Evolutionary conservation across 1,140 invertebrate species (phyloP).

Genomic region (Zaprionus lachaisei): DNA sequence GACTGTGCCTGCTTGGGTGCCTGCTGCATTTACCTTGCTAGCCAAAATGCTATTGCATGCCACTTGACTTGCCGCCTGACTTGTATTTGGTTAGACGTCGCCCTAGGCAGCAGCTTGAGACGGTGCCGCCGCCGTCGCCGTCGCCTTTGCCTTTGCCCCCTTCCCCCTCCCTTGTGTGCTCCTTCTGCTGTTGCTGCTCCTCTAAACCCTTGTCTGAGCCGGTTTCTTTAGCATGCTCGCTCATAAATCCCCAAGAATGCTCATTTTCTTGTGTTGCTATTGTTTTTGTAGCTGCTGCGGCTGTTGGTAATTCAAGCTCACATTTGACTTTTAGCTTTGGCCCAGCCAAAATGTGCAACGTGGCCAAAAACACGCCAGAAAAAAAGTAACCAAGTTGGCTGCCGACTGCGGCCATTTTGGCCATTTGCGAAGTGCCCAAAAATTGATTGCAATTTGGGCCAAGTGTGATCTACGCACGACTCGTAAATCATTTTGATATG

Average conservation of each 20-base stretch:
- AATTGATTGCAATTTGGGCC: constrained; percentile 54
- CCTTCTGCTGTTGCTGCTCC: background rate
- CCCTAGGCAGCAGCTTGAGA: constrained; percentile 62
- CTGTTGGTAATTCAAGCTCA: constrained; percentile 76
- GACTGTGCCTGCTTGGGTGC: background rate
- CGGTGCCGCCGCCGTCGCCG: background rate
- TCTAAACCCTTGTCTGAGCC: constrained; percentile 43
- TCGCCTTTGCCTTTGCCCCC: background rate
- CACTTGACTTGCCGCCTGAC: constrained; percentile 79
- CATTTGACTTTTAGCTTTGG: constrained; percentile 81
- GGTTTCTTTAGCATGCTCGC: constrained; percentile 68
- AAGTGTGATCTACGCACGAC: constrained; percentile 49
- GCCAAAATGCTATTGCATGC: constrained; percentile 68
- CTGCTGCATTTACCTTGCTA: constrained; percentile 65
- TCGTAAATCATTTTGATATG: constrained; percentile 21
- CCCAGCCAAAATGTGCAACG: constrained; percentile 71
- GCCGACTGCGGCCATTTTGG: constrained; percentile 66
- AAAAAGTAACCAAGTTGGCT: background rate
- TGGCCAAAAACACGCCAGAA: constrained; percentile 53
- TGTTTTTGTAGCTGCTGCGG: constrained; percentile 32
- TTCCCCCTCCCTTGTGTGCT: background rate
- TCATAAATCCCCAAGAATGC: constrained; percentile 79
- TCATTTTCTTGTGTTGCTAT: constrained; percentile 58
- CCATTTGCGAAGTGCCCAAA: constrained; percentile 49
- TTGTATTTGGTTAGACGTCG: constrained; percentile 81